Evolutionary conservation across 2,113 vertebrate genomes (phyloP), one percentile per base, ranked within the genome.

Genomic region (Clupea harengus): DNA sequence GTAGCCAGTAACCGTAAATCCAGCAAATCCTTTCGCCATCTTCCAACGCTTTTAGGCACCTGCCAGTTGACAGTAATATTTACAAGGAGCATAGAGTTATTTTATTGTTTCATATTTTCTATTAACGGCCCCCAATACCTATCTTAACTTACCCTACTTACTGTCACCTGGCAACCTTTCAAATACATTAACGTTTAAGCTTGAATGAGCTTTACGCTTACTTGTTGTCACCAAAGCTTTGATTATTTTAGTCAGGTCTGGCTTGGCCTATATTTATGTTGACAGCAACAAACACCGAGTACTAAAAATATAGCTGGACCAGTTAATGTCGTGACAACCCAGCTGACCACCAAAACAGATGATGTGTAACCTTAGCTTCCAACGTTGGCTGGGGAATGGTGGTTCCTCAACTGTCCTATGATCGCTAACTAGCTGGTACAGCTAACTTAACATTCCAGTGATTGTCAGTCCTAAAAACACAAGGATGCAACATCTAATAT

Each of bases 91-190:
- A 60, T 60, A 18, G 5, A 67, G 8, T 67, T 28, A 67, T 67
- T 28, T 1, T 1, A 67, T 67, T 57, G 22, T 25, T n/a, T 7
- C 20, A 64, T 64, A 64, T 22, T 7, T 1, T n/a, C n/a, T n/a
- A 64, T n/a, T 22, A 22, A 64, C 60, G 0, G 64, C 10, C 8
- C n/a, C 52, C 17, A 57, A 57, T 28, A 32, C 72, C 28, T 32
- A 39, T 44, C 28, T 39, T 32, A 32, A 1, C 39, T 39, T 39
- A 39, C 1, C 39, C 64, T 8, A 75, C n/a, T 32, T 17, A 44
- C 25, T 78, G 72, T 78, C 72, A 78, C 72, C 11, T 78, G 72
- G 72, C 72, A 78, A 78, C 72, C 72, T 78, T 17, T 78, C 25
- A n/a, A 64, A 64, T 64, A 64, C 5, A 22, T 25, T 4, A 67